Evolutionary conservation across 92 coral and sea anemone species (phyloP).

Genomic region (Phenganax stokvisi): DNA sequence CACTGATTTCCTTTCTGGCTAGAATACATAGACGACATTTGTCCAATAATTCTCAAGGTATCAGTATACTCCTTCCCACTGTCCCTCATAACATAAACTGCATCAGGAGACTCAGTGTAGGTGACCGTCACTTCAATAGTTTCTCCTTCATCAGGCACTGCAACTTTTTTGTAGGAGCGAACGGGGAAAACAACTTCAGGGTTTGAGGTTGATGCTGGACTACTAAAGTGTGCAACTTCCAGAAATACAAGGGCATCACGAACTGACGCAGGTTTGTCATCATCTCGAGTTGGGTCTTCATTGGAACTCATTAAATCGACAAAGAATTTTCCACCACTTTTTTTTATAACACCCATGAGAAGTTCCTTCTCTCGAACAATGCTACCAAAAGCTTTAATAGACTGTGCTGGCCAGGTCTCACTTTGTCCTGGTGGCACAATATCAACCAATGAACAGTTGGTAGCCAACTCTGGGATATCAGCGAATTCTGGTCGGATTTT

Average conservation of each 20-base stretch:
- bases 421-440: constrained; percentile 92
- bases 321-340: constrained; percentile 58
- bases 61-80: constrained; percentile 26
- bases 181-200: constrained; percentile 46
- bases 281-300: constrained; percentile 79
- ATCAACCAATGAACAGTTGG: constrained; percentile 74
- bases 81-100: constrained; percentile 11
- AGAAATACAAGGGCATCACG: constrained; percentile 93
- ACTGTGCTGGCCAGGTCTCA: constrained; percentile 75
- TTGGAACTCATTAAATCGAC: constrained; percentile 84
- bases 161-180: constrained; percentile 1
- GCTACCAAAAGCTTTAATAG: constrained; percentile 93
- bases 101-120: constrained; percentile 11
- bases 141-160: constrained; percentile 12
- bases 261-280: constrained; percentile 94
- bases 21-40: constrained; percentile 21
- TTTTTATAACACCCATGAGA: constrained; percentile 69
- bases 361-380: constrained; percentile 79
- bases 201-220: constrained; percentile 68
- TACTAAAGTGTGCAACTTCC: constrained; percentile 80
- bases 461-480: constrained; percentile 80
- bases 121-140: constrained; percentile 22
- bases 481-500: constrained; percentile 68
- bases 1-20: constrained; percentile 50
- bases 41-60: constrained; percentile 14